Conservation (phyloP, 2,888 invertebrate genomes). For the Heliconius charithonia region DNA sequence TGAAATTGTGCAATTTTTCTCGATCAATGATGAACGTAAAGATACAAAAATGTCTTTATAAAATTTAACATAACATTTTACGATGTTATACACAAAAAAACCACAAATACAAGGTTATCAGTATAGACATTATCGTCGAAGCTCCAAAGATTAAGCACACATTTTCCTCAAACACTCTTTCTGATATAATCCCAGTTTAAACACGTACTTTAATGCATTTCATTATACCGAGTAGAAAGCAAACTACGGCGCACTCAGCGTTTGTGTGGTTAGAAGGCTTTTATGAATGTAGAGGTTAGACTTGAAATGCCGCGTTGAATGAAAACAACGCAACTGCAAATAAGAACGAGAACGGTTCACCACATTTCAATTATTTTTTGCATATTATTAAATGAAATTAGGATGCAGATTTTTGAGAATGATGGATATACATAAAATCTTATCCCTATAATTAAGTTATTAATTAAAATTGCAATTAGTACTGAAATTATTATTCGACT, state of each 20-base stretch:
- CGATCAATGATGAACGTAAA: too few species aligned
- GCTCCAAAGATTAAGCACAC: slow-evolving; percentile 20
- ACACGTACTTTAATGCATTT: slow-evolving; percentile 31
- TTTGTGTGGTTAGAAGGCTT: slow-evolving; percentile 32
- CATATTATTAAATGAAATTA: too few species aligned
- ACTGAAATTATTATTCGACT: too few species aligned
- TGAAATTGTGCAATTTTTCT: too few species aligned
- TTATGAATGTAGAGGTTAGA: slow-evolving; percentile 32
- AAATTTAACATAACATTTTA: background rate
- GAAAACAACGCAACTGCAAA: background rate
- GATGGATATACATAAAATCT: too few species aligned
- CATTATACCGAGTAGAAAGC: slow-evolving; percentile 40
- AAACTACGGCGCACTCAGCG: slow-evolving; percentile 30
- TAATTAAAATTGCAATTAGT: too few species aligned
- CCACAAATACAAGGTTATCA: background rate
- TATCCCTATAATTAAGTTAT: too few species aligned
- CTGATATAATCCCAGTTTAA: slow-evolving; percentile 25
- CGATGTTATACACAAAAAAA: background rate
- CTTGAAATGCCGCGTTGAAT: slow-evolving; percentile 29
- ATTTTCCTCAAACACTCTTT: slow-evolving; percentile 23
- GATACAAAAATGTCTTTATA: too few species aligned
- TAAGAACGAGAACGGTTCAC: too few species aligned
- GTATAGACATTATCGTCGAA: background rate
- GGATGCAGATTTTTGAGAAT: too few species aligned
- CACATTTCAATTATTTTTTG: too few species aligned